Evolutionary conservation across 2,797 vertebrate genomes (phyloP).

Genomic region (Rhincodon typus): DNA sequence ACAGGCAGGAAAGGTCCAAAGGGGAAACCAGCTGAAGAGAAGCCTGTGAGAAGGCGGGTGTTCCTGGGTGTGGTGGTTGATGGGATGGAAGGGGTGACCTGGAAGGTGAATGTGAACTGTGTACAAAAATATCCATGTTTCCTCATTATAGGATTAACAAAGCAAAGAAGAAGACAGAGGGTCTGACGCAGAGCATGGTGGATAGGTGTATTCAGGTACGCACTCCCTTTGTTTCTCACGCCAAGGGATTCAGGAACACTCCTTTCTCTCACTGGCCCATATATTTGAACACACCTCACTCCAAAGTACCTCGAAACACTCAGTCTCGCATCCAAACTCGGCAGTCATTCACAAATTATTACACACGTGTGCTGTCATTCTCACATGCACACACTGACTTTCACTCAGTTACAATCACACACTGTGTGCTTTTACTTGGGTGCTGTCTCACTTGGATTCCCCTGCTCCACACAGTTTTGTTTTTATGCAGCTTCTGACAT

Average conservation of each 20-base stretch:
- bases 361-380: neutral
- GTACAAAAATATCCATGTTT: neutral
- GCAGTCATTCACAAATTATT: too few species aligned
- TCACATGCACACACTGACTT: too few species aligned
- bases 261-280: neutral
- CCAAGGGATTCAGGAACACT: neutral
- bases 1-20: neutral
- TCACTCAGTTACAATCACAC: neutral
- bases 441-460: too few species aligned
- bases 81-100: too few species aligned
- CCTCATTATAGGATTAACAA: slow-evolving; percentile 75
- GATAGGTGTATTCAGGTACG: slow-evolving; percentile 97
- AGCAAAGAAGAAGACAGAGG: slow-evolving; percentile 87
- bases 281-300: neutral
- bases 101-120: neutral
- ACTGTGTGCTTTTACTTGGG: neutral
- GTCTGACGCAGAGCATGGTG: slow-evolving; percentile 94
- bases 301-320: neutral
- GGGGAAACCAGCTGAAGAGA: neutral
- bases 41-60: neutral
- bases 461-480: neutral
- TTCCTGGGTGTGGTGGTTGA: neutral
- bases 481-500: neutral
- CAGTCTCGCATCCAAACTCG: neutral
- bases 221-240: neutral